A percentile compares a stretch with the other conserved stretches of the same genome.
Evolutionary conservation across 2,888 invertebrate genomes (phyloP).

Genomic region (Cremastinae sp.): DNA sequence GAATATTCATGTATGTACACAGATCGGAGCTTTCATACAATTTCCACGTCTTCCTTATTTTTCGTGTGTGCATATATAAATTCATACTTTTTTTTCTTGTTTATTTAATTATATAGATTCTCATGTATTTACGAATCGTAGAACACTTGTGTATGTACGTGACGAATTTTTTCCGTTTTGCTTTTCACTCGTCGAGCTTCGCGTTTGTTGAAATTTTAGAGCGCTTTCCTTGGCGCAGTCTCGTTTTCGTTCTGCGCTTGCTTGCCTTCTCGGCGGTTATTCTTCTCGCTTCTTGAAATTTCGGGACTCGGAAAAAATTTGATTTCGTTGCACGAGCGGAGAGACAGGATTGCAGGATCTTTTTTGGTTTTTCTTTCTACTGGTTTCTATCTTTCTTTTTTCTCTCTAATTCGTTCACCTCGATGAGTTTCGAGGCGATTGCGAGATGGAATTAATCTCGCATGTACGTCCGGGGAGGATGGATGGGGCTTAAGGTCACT

Average conservation of each 20-base stretch:
- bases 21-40: conserved; percentile 70
- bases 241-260: background rate
- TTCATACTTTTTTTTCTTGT: conserved; percentile 67
- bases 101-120: conserved; percentile 56
- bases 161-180: conserved; percentile 35
- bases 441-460: no score
- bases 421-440: no score
- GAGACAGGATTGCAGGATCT: background rate
- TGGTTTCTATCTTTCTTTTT: conserved; percentile 7
- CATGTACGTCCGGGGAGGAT: no score
- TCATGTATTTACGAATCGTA: conserved; percentile 62
- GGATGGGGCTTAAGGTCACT: conserved; percentile 74
- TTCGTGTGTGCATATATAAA: conserved; percentile 72
- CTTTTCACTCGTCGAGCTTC: conserved; percentile 9
- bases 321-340: background rate
- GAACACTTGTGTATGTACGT: conserved; percentile 64
- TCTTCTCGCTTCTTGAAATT: background rate
- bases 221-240: background rate
- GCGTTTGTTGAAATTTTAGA: conserved; percentile 8
- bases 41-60: conserved; percentile 74
- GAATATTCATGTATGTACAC: conserved; percentile 60
- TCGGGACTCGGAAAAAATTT: background rate
- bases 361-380: conserved; percentile 7
- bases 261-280: background rate
- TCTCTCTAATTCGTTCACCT: no score